Percentiles rank a stretch among this genome's conserved stretches.
These are phyloP conservation scores for Oscheius onirici DNA, from an alignment of 2,888 invertebrate species.

Conservation along the genomic window DNA sequence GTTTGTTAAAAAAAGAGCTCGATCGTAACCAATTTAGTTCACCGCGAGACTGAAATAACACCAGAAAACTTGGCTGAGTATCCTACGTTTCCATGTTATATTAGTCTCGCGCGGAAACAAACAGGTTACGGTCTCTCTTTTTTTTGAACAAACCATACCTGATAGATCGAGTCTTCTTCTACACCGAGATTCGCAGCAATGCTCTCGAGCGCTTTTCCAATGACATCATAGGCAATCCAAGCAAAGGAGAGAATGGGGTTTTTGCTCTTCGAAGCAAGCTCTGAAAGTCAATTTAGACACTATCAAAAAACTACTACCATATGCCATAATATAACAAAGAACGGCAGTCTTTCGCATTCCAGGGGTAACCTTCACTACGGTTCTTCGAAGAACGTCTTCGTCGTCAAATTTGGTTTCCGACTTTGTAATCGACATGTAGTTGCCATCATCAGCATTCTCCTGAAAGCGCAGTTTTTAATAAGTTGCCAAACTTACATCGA, in stretches of 20 bases:
- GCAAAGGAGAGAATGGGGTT: neutral
- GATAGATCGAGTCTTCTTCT: constrained; percentile 2
- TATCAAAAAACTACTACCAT: neutral
- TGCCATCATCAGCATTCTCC: too few relatives aligned
- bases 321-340: neutral
- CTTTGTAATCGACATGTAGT: neutral
- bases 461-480: too few relatives aligned
- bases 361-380: neutral
- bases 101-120: too few relatives aligned
- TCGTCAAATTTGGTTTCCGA: neutral
- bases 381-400: neutral
- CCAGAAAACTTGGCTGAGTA: too few relatives aligned
- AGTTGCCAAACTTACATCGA: neutral
- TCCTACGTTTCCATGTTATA: too few relatives aligned
- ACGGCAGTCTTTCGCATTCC: neutral
- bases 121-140: neutral
- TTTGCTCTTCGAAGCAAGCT: neutral
- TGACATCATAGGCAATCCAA: constrained; percentile 7
- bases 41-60: too few relatives aligned
- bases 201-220: neutral
- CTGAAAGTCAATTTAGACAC: neutral
- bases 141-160: neutral
- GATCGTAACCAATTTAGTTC: too few relatives aligned
- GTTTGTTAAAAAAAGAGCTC: too few relatives aligned
- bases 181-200: neutral